Conservation (phyloP, 2,797 vertebrate genomes). For the Microchirus variegatus region DNA sequence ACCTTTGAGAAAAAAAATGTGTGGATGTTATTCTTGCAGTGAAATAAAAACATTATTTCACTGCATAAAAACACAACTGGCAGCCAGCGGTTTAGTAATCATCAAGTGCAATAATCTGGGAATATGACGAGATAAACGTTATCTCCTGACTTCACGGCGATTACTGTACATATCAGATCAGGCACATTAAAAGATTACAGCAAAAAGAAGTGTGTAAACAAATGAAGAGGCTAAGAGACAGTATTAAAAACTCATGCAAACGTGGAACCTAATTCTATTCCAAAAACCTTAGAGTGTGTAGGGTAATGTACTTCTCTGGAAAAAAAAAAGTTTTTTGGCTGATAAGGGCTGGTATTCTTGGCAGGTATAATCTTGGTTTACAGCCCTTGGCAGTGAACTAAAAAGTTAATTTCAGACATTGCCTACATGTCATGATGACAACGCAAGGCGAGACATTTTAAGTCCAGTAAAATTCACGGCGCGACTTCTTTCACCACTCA, state of each 20-base stretch:
- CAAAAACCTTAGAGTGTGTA: neutral
- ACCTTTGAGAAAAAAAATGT: constrained; percentile 19
- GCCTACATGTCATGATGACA: constrained; percentile 46
- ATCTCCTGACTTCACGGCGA: constrained; percentile 2
- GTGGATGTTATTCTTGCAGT: constrained; percentile 9
- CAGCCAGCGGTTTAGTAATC: constrained; percentile 33
- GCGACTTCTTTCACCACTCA: constrained; percentile 28
- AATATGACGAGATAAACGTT: constrained; percentile 34
- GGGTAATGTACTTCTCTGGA: constrained; percentile 26
- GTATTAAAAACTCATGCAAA: constrained; percentile 14
- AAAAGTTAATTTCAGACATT: constrained; percentile 59
- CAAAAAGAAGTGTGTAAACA: constrained; percentile 17
- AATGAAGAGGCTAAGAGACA: neutral
- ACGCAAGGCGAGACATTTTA: constrained; percentile 39
- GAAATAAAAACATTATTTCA: constrained; percentile 42
- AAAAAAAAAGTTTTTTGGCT: constrained; percentile 35
- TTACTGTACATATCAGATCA: constrained; percentile 9
- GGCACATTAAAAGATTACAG: constrained; percentile 18
- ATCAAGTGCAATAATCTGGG: constrained; percentile 11
- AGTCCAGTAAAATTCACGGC: constrained; percentile 48
- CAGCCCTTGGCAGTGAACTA: constrained; percentile 46
- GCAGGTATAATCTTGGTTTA: constrained; percentile 60
- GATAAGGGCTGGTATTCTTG: constrained; percentile 54
- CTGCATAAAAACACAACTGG: constrained; percentile 44
- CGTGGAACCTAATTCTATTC: neutral